Evolutionary conservation across 2,113 vertebrate genomes (phyloP).

Genomic region (Muntiacus reevesi): DNA sequence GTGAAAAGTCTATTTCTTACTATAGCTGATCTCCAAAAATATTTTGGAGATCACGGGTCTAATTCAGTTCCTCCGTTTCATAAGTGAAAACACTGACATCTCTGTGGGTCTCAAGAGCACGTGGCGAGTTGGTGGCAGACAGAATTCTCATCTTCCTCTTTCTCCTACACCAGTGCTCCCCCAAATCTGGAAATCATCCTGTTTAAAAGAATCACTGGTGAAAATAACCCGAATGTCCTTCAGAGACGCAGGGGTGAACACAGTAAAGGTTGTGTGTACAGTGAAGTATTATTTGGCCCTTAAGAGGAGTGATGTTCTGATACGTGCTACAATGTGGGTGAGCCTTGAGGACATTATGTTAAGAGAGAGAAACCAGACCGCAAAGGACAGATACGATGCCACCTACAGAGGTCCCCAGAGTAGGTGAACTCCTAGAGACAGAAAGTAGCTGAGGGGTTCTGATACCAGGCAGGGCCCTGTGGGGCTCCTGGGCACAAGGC

Average conservation of each 20-base stretch:
- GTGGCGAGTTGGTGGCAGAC: background rate
- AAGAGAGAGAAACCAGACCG: too few relatives aligned
- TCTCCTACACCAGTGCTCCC: rapidly evolving
- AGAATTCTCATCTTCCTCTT: background rate
- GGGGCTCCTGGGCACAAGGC: background rate
- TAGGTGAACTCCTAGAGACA: background rate
- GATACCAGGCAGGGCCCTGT: background rate
- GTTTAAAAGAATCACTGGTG: background rate
- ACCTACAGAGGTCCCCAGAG: background rate
- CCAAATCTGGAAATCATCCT: background rate
- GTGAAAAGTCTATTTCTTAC: constrained; percentile 1
- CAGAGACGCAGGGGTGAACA: background rate
- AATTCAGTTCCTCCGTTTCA: background rate
- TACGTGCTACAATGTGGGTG: rapidly evolving
- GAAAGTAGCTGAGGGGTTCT: background rate
- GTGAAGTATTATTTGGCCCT: background rate
- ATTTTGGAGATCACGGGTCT: background rate
- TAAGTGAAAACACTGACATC: background rate
- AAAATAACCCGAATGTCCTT: background rate
- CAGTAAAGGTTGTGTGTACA: too few relatives aligned
- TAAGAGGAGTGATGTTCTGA: background rate
- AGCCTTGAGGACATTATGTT: background rate
- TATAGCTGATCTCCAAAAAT: background rate
- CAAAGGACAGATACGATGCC: background rate
- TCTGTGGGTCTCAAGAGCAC: background rate